Evolutionary conservation across 2,888 invertebrate genomes (phyloP), one percentile per base, ranked within the genome.

Genomic region (Epirrhoe tristata): DNA sequence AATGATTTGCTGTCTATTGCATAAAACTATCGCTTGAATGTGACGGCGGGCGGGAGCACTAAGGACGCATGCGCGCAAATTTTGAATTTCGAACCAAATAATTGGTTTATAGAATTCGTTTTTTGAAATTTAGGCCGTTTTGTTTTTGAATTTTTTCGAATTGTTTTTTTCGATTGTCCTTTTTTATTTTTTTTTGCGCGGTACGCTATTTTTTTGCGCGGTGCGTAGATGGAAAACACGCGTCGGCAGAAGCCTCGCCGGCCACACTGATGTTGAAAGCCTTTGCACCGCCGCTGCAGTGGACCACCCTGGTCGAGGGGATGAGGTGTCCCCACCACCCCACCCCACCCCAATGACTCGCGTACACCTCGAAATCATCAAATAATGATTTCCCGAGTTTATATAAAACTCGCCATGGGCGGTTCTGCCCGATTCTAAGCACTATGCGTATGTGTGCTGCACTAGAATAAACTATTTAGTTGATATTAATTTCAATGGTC

Each of bases 141-240:
- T 56, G 65, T 76, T 74, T 75, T 71, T 68, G 36, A 53, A 73
- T 77, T 74, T 79, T 75, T 74, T 43, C 3, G 71, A 71, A 67
- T 72, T 66, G 72, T 74, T 71, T 73, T 76, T 74, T 74, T 75
- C 32, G 50, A 61, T 53, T 63, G 52, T 70, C 69, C 78, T 76
- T 75, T 78, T 73, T 76, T 69, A 24, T 24, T 75, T 81, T 79
- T 81, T 56, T 78, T 77, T 72, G 74, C 87, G 88, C 88, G 87
- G 75, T 84, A 74, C 82, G 77, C 55, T 39, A 32, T 84, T 81
- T 84, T 88, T 86, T 87, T 82, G 82, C 91, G 91, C 88, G 89
- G 80, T 89, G 92, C 93, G 93, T 90, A 90, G 93, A 89, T 93
- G 93, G 83, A 90, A 91, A 81, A 88, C 93, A 92, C 93, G 93